Conservation (phyloP, 2,888 invertebrate species). For the Rhimphoctona megacephalus region DNA sequence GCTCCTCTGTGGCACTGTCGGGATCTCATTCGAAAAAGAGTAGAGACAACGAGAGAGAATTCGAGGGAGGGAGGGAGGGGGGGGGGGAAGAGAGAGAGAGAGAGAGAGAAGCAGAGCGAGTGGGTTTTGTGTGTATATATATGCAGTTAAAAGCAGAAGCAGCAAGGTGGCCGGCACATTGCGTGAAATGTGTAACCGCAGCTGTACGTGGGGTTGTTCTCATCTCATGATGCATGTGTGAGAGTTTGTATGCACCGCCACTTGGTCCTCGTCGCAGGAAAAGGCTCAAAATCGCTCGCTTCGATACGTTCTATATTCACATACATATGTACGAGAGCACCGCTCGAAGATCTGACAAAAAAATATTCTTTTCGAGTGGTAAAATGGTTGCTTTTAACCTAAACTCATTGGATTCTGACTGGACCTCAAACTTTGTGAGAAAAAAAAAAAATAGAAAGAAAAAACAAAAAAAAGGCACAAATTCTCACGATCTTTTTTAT, state of each 20-base stretch:
- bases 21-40: not conserved
- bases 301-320: not conserved
- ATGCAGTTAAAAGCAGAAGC: conserved; percentile 55
- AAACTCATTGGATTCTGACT: conserved; percentile 36
- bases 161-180: conserved; percentile 78
- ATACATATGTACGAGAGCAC: not conserved
- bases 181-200: conserved; percentile 84
- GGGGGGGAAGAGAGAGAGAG: not conserved
- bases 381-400: not conserved
- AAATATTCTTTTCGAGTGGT: not conserved
- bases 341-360: not conserved
- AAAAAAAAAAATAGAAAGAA: not conserved
- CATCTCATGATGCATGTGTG: conserved; percentile 40
- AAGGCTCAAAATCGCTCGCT: not conserved
- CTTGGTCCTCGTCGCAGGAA: not conserved
- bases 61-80: not conserved
- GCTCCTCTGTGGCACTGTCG: not conserved
- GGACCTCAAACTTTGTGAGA: conserved; percentile 26
- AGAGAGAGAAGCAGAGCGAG: not conserved
- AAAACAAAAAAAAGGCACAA: not conserved
- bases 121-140: conserved; percentile 14
- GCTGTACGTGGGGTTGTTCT: conserved; percentile 79
- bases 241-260: conserved; percentile 38
- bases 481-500: conserved; percentile 68
- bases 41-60: not conserved